Percentiles rank a stretch among this genome's conserved stretches.
phyloP scores from a whole-genome alignment of 2,113 vertebrate species.

The Rhinopomastus cyanomelas region DNA sequence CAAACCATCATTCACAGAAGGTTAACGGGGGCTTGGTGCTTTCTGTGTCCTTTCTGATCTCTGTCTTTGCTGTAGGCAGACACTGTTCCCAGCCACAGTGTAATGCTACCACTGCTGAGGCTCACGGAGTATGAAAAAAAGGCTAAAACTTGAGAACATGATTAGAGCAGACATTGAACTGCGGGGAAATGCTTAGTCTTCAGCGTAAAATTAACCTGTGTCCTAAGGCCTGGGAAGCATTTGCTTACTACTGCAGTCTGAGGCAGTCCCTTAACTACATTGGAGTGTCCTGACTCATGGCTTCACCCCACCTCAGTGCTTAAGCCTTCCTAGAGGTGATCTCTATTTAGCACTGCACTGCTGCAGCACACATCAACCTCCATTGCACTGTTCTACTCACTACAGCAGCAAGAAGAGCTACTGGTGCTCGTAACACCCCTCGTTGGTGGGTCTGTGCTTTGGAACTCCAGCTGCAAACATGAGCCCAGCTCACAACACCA shows the following conservation, averaged over 20 bases:
- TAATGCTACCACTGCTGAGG: background rate
- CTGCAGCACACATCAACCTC: background rate
- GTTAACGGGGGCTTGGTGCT: background rate
- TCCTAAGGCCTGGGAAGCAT: background rate
- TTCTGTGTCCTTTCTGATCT: constrained; percentile 3
- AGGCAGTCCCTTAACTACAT: background rate
- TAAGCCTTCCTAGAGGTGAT: background rate
- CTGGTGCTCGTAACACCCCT: background rate
- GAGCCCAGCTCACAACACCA: background rate
- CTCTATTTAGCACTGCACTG: background rate
- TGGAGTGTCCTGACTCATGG: background rate
- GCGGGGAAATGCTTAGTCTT: background rate
- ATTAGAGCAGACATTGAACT: background rate
- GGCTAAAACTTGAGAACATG: background rate
- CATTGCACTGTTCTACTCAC: background rate
- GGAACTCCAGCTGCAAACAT: background rate
- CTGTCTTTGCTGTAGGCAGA: constrained; percentile 20
- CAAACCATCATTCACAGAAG: constrained; percentile 20
- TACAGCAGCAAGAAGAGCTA: constrained; percentile 1
- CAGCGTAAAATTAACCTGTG: background rate
- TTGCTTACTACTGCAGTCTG: background rate
- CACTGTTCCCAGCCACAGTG: background rate
- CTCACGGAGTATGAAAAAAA: background rate
- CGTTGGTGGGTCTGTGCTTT: background rate
- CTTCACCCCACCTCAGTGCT: background rate